Percentiles rank a stretch among this genome's conserved stretches.
phyloP scores from a whole-genome alignment of 1,140 invertebrate species.

The Musca vetustissima region DNA sequence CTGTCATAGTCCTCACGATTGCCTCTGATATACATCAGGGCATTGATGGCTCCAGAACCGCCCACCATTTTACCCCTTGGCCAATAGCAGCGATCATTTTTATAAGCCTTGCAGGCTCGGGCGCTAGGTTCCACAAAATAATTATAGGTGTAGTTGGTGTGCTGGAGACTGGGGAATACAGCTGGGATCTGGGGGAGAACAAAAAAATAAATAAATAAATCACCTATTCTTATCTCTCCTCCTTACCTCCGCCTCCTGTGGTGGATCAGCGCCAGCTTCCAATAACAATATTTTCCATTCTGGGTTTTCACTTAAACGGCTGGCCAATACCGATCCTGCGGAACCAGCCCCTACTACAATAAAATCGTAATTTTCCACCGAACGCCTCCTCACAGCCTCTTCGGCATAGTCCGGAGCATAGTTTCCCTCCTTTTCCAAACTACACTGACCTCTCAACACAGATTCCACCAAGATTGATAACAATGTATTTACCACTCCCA shows the following conservation, averaged over 20 bases:
- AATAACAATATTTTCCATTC: conserved; percentile 72
- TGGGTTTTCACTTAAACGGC: conserved; percentile 69
- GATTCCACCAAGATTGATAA: conserved; percentile 60
- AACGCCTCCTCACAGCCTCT: conserved; percentile 38
- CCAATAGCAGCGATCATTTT: conserved; percentile 67
- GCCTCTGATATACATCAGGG: conserved; percentile 86
- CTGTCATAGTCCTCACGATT: conserved; percentile 81
- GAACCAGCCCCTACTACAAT: conserved; percentile 81
- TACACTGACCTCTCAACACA: conserved; percentile 60
- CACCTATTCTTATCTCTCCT: conserved; percentile 19
- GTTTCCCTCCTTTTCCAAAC: conserved; percentile 57
- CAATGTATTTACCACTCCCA: conserved; percentile 47
- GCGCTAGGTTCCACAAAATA: conserved; percentile 73
- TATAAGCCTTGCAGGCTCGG: conserved; percentile 66
- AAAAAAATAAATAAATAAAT: not conserved
- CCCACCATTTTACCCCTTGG: conserved; percentile 78
- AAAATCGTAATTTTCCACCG: conserved; percentile 68
- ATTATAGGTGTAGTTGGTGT: conserved; percentile 62
- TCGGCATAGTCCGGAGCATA: conserved; percentile 60
- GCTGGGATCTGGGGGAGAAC: conserved; percentile 15
- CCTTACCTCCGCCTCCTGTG: conserved; percentile 57
- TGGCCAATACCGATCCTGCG: conserved; percentile 79
- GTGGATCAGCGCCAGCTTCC: conserved; percentile 80
- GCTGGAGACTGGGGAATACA: conserved; percentile 45
- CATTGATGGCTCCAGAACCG: conserved; percentile 81